Percentiles rank a stretch among this genome's conserved stretches.
Evolutionary conservation across 2,113 vertebrate species (phyloP).

Genomic region (Vulpes ferrilata): DNA sequence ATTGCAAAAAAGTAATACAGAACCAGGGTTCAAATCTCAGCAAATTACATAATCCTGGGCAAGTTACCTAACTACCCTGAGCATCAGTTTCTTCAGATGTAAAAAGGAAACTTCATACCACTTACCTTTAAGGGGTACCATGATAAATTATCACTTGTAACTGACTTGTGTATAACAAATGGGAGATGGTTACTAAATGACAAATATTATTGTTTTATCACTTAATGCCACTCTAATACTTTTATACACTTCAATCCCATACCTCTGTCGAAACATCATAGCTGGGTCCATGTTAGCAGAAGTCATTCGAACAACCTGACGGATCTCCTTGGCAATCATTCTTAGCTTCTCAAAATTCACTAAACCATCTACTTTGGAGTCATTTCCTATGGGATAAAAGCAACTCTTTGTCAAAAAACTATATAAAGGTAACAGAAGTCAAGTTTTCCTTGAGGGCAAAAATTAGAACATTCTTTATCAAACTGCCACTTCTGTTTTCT

Average conservation of each 20-base stretch:
- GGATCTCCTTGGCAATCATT: constrained; percentile 99
- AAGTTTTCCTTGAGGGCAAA: not conserved
- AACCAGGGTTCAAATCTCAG: constrained; percentile 15
- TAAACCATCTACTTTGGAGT: constrained; percentile 96
- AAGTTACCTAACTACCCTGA: not conserved
- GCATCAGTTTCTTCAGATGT: not conserved
- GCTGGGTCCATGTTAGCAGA: constrained; percentile 99
- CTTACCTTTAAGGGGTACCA: constrained; percentile 22
- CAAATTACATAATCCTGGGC: not conserved
- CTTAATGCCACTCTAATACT: not conserved
- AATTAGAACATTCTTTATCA: not conserved
- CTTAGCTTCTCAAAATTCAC: constrained; percentile 98
- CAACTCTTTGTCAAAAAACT: constrained; percentile 48
- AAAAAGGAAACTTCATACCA: not conserved
- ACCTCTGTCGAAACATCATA: constrained; percentile 99
- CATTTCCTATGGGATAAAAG: constrained; percentile 91
- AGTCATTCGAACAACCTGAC: constrained; percentile 96
- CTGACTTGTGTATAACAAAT: not conserved
- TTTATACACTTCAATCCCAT: constrained; percentile 69
- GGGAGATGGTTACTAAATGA: not conserved
- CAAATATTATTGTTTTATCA: not conserved
- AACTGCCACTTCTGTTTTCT: not conserved
- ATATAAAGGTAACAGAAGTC: constrained; percentile 22
- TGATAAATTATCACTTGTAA: not conserved
- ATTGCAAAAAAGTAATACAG: constrained; percentile 6